phyloP scores from a whole-genome alignment of 2,113 vertebrate genomes.

The Rana temporaria region DNA sequence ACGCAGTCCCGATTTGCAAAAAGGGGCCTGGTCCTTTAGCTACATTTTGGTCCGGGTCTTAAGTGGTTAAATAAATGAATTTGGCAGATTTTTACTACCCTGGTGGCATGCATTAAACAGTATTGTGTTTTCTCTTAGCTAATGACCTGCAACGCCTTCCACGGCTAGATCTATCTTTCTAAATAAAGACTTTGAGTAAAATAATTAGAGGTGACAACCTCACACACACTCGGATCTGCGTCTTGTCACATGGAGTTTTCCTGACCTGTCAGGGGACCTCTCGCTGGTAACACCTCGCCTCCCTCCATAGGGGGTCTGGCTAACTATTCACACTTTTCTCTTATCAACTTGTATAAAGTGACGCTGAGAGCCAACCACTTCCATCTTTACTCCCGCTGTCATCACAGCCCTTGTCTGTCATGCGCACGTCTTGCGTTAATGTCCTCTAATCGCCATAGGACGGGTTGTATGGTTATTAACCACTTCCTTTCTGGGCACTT shows the following conservation, averaged over 20 bases:
- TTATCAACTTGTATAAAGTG: background rate
- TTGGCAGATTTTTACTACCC: background rate
- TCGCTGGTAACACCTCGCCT: constrained; percentile 3
- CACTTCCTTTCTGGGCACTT: no score
- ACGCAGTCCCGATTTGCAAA: no score
- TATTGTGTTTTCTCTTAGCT: background rate
- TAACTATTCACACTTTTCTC: constrained; percentile 1
- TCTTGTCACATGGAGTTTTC: constrained; percentile 13
- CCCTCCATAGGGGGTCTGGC: background rate
- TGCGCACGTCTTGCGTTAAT: no score
- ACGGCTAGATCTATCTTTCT: background rate
- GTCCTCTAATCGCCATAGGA: no score
- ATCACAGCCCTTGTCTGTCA: background rate
- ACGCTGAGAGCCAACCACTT: background rate
- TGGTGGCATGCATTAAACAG: background rate
- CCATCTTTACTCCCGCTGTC: background rate
- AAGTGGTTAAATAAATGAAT: no score
- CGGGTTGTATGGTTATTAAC: no score
- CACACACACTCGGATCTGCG: constrained; percentile 25
- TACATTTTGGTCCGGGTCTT: no score
- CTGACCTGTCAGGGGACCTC: constrained; percentile 12
- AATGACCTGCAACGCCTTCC: background rate
- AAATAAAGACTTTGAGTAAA: background rate
- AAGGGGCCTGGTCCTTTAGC: no score
- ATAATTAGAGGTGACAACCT: constrained; percentile 2